Base-by-base conservation (phyloP, 2,888 invertebrate species). In the Metellina segmentata region DNA sequence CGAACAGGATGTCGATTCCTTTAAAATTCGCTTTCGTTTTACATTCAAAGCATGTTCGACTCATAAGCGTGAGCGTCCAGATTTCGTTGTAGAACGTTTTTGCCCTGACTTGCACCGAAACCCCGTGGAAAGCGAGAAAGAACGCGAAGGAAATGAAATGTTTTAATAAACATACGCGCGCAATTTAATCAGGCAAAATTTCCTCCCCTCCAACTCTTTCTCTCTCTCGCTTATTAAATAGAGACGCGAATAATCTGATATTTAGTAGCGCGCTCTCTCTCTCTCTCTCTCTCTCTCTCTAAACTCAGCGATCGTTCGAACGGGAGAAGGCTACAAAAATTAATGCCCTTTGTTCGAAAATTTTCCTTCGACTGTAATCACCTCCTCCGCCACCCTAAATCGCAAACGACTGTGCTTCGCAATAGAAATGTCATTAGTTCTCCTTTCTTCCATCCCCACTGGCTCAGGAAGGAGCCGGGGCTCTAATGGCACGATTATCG, bases 391-490 rank as follows among this genome's bases (percentile, higher is more conserved):
- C 34, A 34, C 34, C 79, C 53, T 53, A 79, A 79, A 79, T 79
- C 79, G 53, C 79, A 79, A 79, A 79, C 79, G 79, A 79, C 79
- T 79, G n/a, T 53, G 34, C 34, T 34, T 34, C 19, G 79, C 79
- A 79, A 79, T 79, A 79, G 52, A 79, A 79, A 79, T 79, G 79
- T 79, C 79, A 79, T 79, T 79, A 79, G 79, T 79, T 34, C 52
- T 13, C 19, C 9, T 79, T 49, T 53, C 20, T 53, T 79, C 34
- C 19, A 53, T 79, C 79, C 16, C 51, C 5, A 48, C 13, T 49
- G n/a, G 19, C 53, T 53, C 16, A n/a, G 49, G 19, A 13, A 49
- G 53, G 19, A 53, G 53, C 53, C 51, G 79, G n/a, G 19, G 19
- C 53, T 79, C 79, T 79, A 79, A 79, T 79, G 79, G 79, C 53